Percentiles rank a stretch among this genome's conserved stretches.
phyloP scores from a whole-genome alignment of 2,888 invertebrate species.

The Eupsilia transversa region DNA sequence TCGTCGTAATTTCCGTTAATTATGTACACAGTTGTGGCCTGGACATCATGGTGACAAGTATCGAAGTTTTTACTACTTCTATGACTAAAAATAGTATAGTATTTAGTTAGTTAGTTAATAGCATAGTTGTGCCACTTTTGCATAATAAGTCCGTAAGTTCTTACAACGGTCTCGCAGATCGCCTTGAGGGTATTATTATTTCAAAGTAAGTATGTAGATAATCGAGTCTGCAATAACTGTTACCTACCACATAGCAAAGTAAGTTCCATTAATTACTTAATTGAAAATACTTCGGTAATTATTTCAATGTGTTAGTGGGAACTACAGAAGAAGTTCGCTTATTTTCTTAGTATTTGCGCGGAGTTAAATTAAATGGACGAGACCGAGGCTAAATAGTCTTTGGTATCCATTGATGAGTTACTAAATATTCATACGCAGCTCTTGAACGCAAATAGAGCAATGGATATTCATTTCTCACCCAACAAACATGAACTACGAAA shows the following conservation, averaged over 20 bases:
- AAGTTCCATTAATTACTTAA: slow-evolving; percentile 44
- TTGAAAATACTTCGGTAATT: slow-evolving; percentile 46
- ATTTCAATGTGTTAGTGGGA: slow-evolving; percentile 26
- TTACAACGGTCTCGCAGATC: slow-evolving; percentile 31
- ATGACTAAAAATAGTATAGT: slow-evolving; percentile 49
- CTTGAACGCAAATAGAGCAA: background rate
- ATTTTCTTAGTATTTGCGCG: slow-evolving; percentile 26
- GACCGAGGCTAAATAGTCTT: slow-evolving; percentile 8
- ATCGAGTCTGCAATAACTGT: slow-evolving; percentile 44
- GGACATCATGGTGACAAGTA: slow-evolving; percentile 48
- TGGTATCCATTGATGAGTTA: slow-evolving; percentile 16
- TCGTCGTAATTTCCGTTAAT: slow-evolving; percentile 34
- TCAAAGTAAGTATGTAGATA: slow-evolving; percentile 28
- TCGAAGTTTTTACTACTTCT: slow-evolving; percentile 47
- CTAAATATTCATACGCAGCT: background rate
- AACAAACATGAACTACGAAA: background rate
- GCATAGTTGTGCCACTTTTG: slow-evolving; percentile 55
- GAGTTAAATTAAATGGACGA: slow-evolving; percentile 22
- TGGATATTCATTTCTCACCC: slow-evolving; percentile 4
- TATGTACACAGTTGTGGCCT: slow-evolving; percentile 39
- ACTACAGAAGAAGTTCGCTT: slow-evolving; percentile 28
- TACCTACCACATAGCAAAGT: slow-evolving; percentile 32
- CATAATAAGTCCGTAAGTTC: slow-evolving; percentile 52
- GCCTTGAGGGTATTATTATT: slow-evolving; percentile 41
- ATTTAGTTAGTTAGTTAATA: too few relatives aligned